Base-by-base conservation (phyloP, 2,888 invertebrate species). In the Acronicta leporina region DNA sequence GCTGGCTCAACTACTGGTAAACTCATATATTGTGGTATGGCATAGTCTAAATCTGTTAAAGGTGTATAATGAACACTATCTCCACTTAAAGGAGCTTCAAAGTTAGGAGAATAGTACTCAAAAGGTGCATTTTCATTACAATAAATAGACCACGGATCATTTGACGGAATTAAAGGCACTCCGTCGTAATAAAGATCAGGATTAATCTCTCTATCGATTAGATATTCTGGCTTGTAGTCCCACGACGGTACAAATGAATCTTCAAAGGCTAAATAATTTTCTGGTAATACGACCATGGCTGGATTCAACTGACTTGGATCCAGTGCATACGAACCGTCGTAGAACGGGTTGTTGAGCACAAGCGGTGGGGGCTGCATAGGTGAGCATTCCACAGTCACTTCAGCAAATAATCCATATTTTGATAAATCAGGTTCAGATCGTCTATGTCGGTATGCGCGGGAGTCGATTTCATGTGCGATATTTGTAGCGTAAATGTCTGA, bases 211-310 rank as follows among this genome's bases (percentile, higher is more conserved):
- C 83, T 85, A 61, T 88, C 85, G 15, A 83, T 72, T 48, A 91
- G 69, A 72, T 86, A 82, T 71, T 92, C 91, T 38, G 92, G 89
- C 76, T 90, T 92, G 66, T 90, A 93, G 52, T 92, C 88, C 92
- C 93, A 94, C 7, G 89, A 80, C 38, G 94, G 94, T 56, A 94
- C 92, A 81, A 93, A 95, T 7, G 94, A 91, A 84, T 95, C 94
- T 86, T 95, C 95, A 76, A 95, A 94, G n/a, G 94, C 92, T 77
- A 95, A 84, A 80, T 94, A 94, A 79, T 91, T 94, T 75, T 95
- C 94, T 46, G 95, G 95, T 71, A 95, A 75, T 56, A 91, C 83
- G n/a, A 94, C 86, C 80, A 92, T 86, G 43, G 85, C 80, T 64
- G 87, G 87, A 78, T 86, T 90, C 50, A 90, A 67, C 64, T 90